These are phyloP conservation scores for Ciona savignyi DNA, from an alignment of 23 tunicate species.

Conservation along the genomic window DNA sequence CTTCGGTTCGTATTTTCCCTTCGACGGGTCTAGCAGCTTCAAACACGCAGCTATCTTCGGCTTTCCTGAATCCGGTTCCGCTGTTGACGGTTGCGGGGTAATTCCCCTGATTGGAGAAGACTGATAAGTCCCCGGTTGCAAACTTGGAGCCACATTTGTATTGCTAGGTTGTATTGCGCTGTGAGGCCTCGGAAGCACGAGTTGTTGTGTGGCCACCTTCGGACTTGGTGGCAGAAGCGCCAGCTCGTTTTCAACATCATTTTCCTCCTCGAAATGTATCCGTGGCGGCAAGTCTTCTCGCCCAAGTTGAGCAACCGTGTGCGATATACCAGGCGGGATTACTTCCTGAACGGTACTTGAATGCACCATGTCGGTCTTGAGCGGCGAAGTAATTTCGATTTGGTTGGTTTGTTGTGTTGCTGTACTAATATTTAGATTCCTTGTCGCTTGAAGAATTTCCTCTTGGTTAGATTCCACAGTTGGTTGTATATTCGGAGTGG, in stretches of 20 bases:
- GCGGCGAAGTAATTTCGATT: too few relatives aligned
- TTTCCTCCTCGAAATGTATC: too few relatives aligned
- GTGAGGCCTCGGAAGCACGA: neutral
- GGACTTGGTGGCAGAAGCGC: neutral
- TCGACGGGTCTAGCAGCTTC: constrained; percentile 62
- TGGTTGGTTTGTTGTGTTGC: neutral
- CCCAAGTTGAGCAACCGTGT: neutral
- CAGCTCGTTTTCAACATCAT: neutral
- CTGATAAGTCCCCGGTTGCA: neutral
- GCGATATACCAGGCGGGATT: neutral
- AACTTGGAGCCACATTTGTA: neutral
- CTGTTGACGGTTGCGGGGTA: neutral
- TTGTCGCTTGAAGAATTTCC: too few relatives aligned
- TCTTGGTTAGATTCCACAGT: neutral
- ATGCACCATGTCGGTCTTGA: neutral
- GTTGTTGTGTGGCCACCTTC: neutral
- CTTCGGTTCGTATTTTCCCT: constrained; percentile 53
- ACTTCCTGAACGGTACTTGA: neutral
- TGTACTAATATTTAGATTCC: neutral
- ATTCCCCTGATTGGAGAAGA: neutral
- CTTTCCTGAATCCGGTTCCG: constrained; percentile 2
- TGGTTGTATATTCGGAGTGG: neutral
- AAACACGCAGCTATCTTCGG: constrained; percentile 82
- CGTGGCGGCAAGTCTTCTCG: too few relatives aligned
- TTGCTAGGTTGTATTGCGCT: neutral